Conservation (phyloP, 2,113 vertebrate species). For the Mustela lutreola region DNA sequence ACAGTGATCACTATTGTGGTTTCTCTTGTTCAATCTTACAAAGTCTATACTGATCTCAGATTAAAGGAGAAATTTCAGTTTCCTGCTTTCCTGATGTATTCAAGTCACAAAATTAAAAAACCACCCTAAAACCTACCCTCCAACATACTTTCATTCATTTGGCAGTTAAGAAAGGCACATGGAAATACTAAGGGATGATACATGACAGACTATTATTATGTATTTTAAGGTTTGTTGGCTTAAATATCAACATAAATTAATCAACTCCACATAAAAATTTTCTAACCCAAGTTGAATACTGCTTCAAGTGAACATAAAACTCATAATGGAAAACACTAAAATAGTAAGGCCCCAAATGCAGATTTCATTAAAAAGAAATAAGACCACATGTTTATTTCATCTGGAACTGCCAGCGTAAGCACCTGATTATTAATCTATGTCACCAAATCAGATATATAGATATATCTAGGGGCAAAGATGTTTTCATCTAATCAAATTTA, state of each 20-base stretch:
- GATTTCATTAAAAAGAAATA: constrained; percentile 66
- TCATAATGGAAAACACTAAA: constrained; percentile 55
- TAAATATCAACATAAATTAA: constrained; percentile 63
- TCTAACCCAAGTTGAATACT: constrained; percentile 37
- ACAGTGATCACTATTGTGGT: neutral
- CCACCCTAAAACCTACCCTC: neutral
- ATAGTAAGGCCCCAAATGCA: constrained; percentile 52
- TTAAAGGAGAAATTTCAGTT: neutral
- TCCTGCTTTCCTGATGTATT: neutral
- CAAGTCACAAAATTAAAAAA: constrained; percentile 34
- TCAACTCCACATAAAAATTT: constrained; percentile 51
- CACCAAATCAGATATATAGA: constrained; percentile 47
- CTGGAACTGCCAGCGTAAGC: constrained; percentile 7
- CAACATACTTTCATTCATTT: neutral
- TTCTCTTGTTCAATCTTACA: neutral
- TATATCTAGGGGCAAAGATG: neutral
- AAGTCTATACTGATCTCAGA: neutral
- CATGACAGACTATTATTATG: neutral
- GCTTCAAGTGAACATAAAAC: constrained; percentile 51
- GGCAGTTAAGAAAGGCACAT: neutral
- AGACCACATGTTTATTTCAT: constrained; percentile 37
- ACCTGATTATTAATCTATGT: neutral
- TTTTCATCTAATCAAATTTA: constrained; percentile 47
- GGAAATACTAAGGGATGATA: constrained; percentile 45
- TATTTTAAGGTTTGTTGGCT: constrained; percentile 63